These are phyloP conservation scores for Cataglyphis hispanica DNA, from an alignment of 1,140 invertebrate species.

Conservation along the genomic window DNA sequence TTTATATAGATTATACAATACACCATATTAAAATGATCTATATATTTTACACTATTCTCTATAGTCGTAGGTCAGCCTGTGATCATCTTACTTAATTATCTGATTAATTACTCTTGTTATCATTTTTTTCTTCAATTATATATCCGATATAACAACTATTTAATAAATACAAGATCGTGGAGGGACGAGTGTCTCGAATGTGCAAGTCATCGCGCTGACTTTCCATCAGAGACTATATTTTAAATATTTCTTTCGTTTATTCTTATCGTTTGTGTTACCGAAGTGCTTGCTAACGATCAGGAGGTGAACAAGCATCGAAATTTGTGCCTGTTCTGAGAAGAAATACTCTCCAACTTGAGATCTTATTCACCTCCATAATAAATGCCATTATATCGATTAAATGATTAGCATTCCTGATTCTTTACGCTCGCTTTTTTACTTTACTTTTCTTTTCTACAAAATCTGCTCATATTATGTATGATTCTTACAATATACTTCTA, in stretches of 20 bases:
- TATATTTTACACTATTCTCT: slow-evolving; percentile 74
- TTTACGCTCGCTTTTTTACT: slow-evolving; percentile 79
- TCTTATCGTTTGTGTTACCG: slow-evolving; percentile 64
- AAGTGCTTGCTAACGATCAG: slow-evolving; percentile 66
- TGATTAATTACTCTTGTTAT: slow-evolving; percentile 73
- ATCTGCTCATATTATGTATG: slow-evolving; percentile 58
- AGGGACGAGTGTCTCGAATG: slow-evolving; percentile 77
- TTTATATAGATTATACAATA: slow-evolving; percentile 73
- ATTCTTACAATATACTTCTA: slow-evolving; percentile 77
- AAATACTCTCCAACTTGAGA: slow-evolving; percentile 60
- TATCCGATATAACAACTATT: slow-evolving; percentile 74
- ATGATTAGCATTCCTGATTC: slow-evolving; percentile 67
- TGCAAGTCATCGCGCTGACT: slow-evolving; percentile 68
- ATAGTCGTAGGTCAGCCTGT: slow-evolving; percentile 77
- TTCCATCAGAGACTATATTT: slow-evolving; percentile 69
- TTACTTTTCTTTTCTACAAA: slow-evolving; percentile 53
- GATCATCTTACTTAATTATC: slow-evolving; percentile 76
- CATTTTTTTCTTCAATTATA: slow-evolving; percentile 55
- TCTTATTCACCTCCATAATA: slow-evolving; percentile 68
- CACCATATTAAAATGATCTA: slow-evolving; percentile 74
- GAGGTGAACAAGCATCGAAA: slow-evolving; percentile 74
- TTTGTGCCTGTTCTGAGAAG: slow-evolving; percentile 66
- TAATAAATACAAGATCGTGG: slow-evolving; percentile 79
- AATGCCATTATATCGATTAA: slow-evolving; percentile 73
- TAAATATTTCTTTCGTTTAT: slow-evolving; percentile 67